phyloP scores from a whole-genome alignment of 37 sponge, comb jelly and placozoan species.

The Beroe forskalii region DNA sequence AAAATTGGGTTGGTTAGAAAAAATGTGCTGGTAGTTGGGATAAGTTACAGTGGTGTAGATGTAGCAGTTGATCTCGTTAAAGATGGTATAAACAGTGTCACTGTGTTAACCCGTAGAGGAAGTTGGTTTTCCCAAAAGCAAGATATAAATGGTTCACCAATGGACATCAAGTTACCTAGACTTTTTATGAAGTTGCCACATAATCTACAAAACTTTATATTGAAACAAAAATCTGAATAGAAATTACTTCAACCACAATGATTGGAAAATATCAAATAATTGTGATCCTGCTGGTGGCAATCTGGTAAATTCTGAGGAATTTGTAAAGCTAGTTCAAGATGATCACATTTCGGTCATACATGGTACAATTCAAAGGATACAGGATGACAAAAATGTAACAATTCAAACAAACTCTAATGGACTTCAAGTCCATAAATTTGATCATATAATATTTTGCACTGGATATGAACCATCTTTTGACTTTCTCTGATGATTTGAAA shows the following conservation, averaged over 20 bases:
- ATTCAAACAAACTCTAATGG: background rate
- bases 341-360: background rate
- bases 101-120: conserved; percentile 21
- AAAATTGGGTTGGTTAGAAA: background rate
- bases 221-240: background rate
- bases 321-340: conserved; percentile 1
- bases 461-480: conserved; percentile 36
- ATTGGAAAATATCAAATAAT: conserved; percentile 20
- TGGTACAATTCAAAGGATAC: background rate
- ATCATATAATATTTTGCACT: conserved; percentile 51
- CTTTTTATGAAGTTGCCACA: conserved; percentile 30
- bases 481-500: background rate
- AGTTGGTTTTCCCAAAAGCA: conserved; percentile 43
- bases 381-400: background rate
- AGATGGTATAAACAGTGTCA: background rate
- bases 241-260: conserved; percentile 4
- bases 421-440: background rate
- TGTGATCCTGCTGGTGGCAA: conserved; percentile 60
- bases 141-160: background rate
- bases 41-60: conserved; percentile 54
- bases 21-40: conserved; percentile 11
- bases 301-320: conserved; percentile 19
- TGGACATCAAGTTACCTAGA: conserved; percentile 3
- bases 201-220: background rate
- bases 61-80: conserved; percentile 33